phyloP scores from a whole-genome alignment of 2,113 vertebrate species.

The Psilopsiagon aurifrons region DNA sequence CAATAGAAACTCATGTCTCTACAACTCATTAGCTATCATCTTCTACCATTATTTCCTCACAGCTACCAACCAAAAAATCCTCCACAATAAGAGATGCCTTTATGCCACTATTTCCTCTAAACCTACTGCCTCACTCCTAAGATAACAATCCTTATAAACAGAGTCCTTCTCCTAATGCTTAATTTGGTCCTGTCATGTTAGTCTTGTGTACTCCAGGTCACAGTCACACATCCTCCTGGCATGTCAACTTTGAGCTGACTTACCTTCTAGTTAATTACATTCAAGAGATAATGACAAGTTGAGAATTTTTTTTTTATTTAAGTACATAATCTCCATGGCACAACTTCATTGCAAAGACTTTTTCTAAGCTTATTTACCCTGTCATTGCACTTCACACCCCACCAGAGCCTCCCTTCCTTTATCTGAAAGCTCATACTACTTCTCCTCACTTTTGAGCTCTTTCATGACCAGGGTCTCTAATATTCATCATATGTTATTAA shows the following conservation, averaged over 20 bases:
- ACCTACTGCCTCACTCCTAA: not conserved
- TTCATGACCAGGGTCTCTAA: not conserved
- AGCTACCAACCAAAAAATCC: not conserved
- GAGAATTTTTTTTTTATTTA: not conserved
- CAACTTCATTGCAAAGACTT: not conserved
- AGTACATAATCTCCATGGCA: not conserved
- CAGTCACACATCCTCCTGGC: not conserved
- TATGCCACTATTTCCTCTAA: not conserved
- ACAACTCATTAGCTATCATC: not conserved
- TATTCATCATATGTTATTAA: not conserved
- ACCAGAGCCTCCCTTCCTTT: not conserved
- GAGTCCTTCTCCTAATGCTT: not conserved
- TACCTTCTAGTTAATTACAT: not conserved
- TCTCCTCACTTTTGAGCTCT: not conserved
- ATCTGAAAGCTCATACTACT: not conserved
- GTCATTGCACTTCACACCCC: not conserved
- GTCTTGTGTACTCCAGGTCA: not conserved
- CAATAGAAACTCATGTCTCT: not conserved
- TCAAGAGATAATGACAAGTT: not conserved
- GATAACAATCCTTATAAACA: not conserved
- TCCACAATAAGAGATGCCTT: not conserved
- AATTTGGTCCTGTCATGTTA: not conserved
- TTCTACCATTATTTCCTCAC: not conserved
- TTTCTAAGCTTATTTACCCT: not conserved
- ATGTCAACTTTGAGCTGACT: not conserved